phyloP scores from a whole-genome alignment of 1,140 invertebrate genomes.

The Nebria ingens region DNA sequence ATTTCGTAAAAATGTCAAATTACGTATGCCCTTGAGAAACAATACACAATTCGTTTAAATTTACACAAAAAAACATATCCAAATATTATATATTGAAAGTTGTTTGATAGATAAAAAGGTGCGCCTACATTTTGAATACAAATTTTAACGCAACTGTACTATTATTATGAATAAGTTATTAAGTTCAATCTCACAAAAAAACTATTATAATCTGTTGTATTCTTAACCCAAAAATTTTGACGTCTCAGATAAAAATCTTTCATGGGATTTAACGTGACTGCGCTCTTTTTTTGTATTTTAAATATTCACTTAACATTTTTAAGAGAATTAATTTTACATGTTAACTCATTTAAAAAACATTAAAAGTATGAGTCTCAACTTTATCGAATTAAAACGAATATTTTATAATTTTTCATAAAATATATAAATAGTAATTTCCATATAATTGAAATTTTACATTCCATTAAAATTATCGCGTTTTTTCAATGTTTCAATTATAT shows the following conservation, averaged over 20 bases:
- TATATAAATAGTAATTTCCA: not conserved
- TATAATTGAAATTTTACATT: not conserved
- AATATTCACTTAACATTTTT: not conserved
- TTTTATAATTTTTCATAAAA: constrained; percentile 1
- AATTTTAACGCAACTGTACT: not conserved
- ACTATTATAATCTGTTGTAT: not conserved
- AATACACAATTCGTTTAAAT: no score
- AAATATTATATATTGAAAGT: not conserved
- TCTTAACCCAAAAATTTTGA: not conserved
- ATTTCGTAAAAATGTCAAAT: not conserved
- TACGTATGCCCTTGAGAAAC: not conserved
- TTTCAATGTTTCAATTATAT: no score
- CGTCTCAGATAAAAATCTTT: not conserved
- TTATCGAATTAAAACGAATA: not conserved
- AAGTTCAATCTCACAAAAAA: not conserved
- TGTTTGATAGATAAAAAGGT: not conserved
- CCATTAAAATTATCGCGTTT: no score
- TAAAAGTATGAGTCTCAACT: not conserved
- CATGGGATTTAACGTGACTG: no score
- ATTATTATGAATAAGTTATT: not conserved
- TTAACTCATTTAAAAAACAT: not conserved
- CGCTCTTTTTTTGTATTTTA: not conserved
- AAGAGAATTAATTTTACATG: not conserved
- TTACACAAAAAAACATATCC: not conserved
- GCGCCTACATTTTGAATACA: not conserved